Evolutionary conservation across 2,888 invertebrate genomes (phyloP).

Genomic region (Kryphioiulus occultus): DNA sequence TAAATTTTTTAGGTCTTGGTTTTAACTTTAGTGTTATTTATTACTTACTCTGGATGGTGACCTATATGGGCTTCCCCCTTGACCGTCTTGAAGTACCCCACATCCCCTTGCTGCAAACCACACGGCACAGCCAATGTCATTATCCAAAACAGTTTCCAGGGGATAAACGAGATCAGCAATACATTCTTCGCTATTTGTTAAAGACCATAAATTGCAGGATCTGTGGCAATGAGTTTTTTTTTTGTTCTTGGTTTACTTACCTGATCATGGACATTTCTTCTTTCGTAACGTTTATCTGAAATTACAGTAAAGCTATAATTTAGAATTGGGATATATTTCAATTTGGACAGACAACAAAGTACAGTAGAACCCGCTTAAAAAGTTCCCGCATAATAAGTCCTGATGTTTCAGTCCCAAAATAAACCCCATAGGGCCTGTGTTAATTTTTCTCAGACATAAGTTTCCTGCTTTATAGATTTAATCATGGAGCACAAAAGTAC

Average conservation of each 20-base stretch:
- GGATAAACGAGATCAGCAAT: constrained; percentile 86
- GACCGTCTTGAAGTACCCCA: constrained; percentile 62
- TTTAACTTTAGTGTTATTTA: background rate
- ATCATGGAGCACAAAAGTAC: too few relatives aligned
- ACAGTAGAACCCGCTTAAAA: too few relatives aligned
- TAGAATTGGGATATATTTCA: too few relatives aligned
- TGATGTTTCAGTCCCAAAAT: too few relatives aligned
- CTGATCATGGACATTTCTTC: constrained; percentile 69
- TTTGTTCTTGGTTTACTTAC: constrained; percentile 52
- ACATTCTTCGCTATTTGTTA: constrained; percentile 63
- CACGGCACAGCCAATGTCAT: constrained; percentile 88
- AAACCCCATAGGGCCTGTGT: too few relatives aligned
- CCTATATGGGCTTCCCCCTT: constrained; percentile 60
- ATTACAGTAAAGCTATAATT: background rate
- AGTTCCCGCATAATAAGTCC: too few relatives aligned
- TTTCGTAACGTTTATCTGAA: constrained; percentile 72
- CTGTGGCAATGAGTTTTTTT: background rate
- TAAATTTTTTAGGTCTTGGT: background rate
- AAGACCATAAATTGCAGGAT: background rate
- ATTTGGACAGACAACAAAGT: too few relatives aligned
- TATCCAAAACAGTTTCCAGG: constrained; percentile 86
- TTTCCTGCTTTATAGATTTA: too few relatives aligned
- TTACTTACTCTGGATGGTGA: constrained; percentile 74
- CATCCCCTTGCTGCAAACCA: constrained; percentile 92
- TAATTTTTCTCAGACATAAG: too few relatives aligned